These are phyloP conservation scores for Octopus sinensis DNA, from an alignment of 1,140 invertebrate species.

Conservation along the genomic window DNA sequence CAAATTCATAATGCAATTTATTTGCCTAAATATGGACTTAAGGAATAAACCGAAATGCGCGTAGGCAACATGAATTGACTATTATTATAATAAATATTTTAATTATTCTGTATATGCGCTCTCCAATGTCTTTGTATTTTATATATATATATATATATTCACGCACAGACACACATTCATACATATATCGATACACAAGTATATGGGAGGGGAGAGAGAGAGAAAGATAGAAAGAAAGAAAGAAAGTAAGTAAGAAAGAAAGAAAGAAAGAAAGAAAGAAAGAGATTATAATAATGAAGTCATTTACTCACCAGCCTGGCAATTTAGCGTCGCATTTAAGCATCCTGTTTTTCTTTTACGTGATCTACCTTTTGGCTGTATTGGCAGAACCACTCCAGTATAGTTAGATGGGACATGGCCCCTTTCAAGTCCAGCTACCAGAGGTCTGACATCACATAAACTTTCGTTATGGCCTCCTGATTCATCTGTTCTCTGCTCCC, in stretches of 20 bases:
- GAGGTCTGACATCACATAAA: constrained; percentile 15
- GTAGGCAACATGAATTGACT: no score
- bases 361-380: constrained; percentile 74
- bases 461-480: constrained; percentile 13
- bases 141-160: neutral
- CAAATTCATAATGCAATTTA: no score
- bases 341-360: constrained; percentile 71
- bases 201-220: neutral
- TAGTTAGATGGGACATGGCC: constrained; percentile 54
- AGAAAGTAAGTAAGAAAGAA: neutral
- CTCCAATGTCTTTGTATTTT: neutral
- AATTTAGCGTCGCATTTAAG: constrained; percentile 34
- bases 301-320: neutral
- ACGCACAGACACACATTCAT: neutral
- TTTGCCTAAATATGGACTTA: no score
- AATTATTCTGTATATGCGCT: no score
- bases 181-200: neutral
- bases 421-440: constrained; percentile 67
- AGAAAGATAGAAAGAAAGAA: neutral
- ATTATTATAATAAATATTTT: no score
- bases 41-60: no score
- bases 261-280: neutral
- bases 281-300: neutral
- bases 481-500: constrained; percentile 10
- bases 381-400: neutral